A percentile compares a stretch with the other conserved stretches of the same genome.
phyloP scores from a whole-genome alignment of 2,888 invertebrate genomes.

The Tenthredo scrophulariae region DNA sequence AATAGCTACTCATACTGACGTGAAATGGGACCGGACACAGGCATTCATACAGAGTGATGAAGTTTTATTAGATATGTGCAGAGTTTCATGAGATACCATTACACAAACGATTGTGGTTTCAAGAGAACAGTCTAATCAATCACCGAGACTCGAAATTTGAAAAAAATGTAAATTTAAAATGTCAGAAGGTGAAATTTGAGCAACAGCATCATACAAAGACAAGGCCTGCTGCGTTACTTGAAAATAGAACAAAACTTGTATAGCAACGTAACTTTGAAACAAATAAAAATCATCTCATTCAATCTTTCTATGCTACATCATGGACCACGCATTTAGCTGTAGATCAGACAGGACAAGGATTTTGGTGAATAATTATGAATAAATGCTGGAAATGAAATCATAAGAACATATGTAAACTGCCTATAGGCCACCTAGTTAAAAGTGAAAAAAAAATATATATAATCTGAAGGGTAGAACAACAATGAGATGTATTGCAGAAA shows the following conservation, averaged over 20 bases:
- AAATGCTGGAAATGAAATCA: not conserved
- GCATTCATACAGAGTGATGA: not conserved
- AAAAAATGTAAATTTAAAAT: slow-evolving; percentile 35
- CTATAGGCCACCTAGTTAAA: not conserved
- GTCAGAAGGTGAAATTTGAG: slow-evolving; percentile 18
- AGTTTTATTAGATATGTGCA: not conserved
- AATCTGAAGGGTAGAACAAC: not conserved
- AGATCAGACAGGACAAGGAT: not conserved
- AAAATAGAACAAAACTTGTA: slow-evolving; percentile 26
- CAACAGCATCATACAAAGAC: slow-evolving; percentile 16
- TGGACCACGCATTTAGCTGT: not conserved
- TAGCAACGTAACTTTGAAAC: slow-evolving; percentile 15
- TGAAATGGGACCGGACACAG: not conserved
- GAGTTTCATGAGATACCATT: slow-evolving; percentile 16
- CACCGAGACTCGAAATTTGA: slow-evolving; percentile 25
- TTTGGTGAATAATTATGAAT: not conserved
- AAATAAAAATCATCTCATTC: slow-evolving; percentile 1
- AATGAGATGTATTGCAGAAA: not conserved
- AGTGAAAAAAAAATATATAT: not conserved
- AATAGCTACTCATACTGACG: not conserved
- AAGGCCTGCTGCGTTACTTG: slow-evolving; percentile 24
- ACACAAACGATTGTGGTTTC: slow-evolving; percentile 32
- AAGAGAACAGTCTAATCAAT: not conserved
- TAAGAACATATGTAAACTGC: not conserved
- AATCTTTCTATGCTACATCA: not conserved